Conservation (phyloP, 1,140 invertebrate species). For the Nixonia krombeini region DNA sequence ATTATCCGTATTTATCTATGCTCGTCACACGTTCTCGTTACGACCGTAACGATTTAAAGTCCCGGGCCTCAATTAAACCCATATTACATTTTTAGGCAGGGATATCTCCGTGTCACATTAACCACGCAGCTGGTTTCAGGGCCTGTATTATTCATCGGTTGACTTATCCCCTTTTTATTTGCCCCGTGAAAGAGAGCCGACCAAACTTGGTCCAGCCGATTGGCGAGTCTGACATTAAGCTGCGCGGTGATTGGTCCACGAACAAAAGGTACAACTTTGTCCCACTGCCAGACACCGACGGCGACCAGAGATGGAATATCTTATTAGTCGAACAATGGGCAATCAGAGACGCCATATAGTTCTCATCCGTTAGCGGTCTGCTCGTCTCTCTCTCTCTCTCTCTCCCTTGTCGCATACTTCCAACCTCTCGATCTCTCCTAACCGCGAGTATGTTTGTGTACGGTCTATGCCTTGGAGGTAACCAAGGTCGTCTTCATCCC, state of each 20-base stretch:
- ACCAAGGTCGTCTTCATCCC: conserved; percentile 13
- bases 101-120: conserved; percentile 50
- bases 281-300: conserved; percentile 39
- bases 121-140: conserved; percentile 53
- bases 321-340: conserved; percentile 70
- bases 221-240: conserved; percentile 50
- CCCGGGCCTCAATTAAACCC: conserved; percentile 56
- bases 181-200: conserved; percentile 36
- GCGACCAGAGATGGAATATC: conserved; percentile 64
- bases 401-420: conserved; percentile 10
- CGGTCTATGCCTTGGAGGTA: not conserved
- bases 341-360: conserved; percentile 65
- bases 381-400: conserved; percentile 22
- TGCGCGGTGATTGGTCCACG: conserved; percentile 48
- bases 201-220: conserved; percentile 20
- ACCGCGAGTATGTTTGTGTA: conserved; percentile 21
- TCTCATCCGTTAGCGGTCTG: conserved; percentile 58
- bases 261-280: conserved; percentile 35
- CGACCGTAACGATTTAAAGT: conserved; percentile 34
- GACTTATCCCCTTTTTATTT: conserved; percentile 60
- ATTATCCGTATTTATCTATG: conserved; percentile 46
- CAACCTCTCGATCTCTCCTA: conserved; percentile 2
- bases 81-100: conserved; percentile 56
- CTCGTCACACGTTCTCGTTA: conserved; percentile 47
- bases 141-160: conserved; percentile 63